Base-by-base conservation (phyloP, 2,113 vertebrate genomes). In the Barbus barbus region DNA sequence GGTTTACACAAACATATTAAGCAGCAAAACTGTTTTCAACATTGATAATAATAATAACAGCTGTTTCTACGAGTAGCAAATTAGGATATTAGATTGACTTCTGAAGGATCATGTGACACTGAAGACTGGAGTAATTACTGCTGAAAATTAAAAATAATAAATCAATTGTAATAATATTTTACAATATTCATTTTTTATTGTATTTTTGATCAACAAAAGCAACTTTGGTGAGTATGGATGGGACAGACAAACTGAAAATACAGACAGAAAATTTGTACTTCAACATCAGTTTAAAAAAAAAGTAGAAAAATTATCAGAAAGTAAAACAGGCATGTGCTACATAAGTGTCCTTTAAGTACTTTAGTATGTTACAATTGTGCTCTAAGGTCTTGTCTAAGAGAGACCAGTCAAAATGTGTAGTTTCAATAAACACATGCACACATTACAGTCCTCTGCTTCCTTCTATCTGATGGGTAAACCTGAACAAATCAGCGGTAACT, bases 351-450 rank as follows among this genome's bases (percentile, higher is more conserved):
- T 53, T 53, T 53, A 22, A 53, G 20, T 20, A 22, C 53, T n/a
- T 9, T 26, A 24, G 24, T 26, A 56, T 9, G 4, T 26, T 61
- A 61, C 58, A 61, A 26, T 7, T 65, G 63, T 86, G 78, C 69
- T 14, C 86, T 88, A 88, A 88, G 88, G 90, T 20, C 84, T 85
- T 86, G 88, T 88, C 71, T 85, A 56, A 87, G 63, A 86, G 85
- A 78, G 86, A 38, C 61, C 56, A 46, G n/a, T 12, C 83, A 56
- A 31, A 53, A 71, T 26, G 60, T 12, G 18, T 24, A 33, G 51
- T 46, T 75, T 73, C 72, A 51, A 18, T 74, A 26, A 75, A 51
- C 83, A 51, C 31, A 18, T 69, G 31, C 73, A 65, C 84, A 90
- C 76, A 31, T 26, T 73, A 41, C 12, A 28, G 26, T 75, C 16